phyloP scores from a whole-genome alignment of 2,113 vertebrate genomes.

The Sminthopsis crassicaudata region DNA sequence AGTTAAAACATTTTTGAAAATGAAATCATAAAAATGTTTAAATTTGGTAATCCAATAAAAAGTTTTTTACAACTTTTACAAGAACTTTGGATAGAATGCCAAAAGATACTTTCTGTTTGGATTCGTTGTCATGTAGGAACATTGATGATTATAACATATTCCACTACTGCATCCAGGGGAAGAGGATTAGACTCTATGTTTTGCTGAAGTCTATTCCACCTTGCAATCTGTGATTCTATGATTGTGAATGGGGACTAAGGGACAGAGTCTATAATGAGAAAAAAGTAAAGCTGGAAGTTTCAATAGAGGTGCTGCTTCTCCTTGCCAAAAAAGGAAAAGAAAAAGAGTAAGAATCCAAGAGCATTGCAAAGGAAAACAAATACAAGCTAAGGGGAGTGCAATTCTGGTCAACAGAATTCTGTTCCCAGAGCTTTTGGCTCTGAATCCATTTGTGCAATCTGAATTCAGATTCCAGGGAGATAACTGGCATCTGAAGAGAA shows the following conservation, averaged over 20 bases:
- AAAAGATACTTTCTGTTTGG: neutral
- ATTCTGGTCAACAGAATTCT: constrained; percentile 1
- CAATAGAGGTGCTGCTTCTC: neutral
- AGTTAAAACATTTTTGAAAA: neutral
- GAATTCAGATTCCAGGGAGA: neutral
- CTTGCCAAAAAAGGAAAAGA: neutral
- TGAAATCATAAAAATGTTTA: neutral
- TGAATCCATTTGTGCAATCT: neutral
- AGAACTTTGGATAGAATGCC: neutral
- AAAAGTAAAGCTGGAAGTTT: neutral
- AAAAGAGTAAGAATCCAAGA: neutral
- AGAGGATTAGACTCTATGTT: neutral
- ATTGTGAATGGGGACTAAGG: neutral
- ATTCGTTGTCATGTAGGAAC: neutral
- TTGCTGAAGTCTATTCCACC: neutral
- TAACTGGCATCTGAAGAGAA: neutral
- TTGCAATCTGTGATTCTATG: neutral
- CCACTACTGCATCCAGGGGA: neutral
- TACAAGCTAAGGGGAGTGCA: neutral
- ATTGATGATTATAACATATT: neutral
- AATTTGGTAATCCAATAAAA: neutral
- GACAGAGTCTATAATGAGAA: neutral
- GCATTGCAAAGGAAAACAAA: neutral
- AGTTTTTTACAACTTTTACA: neutral
- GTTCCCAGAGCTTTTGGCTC: neutral